Evolutionary conservation across 1,140 invertebrate genomes (phyloP).

Genomic region (Adoxophyes honmai): DNA sequence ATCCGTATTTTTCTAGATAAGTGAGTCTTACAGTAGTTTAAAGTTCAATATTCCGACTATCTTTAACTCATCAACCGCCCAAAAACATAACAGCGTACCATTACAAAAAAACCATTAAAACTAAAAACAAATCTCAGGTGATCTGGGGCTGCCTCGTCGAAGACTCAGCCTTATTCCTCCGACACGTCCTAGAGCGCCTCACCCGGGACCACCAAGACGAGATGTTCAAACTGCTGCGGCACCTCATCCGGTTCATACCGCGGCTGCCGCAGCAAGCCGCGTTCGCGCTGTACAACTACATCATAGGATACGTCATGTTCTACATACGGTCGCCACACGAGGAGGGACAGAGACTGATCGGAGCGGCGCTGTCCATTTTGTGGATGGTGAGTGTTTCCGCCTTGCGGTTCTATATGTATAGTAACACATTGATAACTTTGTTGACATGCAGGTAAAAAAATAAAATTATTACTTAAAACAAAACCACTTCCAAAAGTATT

Average conservation of each 20-base stretch:
- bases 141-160: conserved; percentile 99
- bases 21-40: too few relatives aligned
- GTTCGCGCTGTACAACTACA: conserved; percentile 99
- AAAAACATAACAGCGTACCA: too few relatives aligned
- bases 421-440: too few relatives aligned
- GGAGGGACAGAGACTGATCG: conserved; percentile 94
- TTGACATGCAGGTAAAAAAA: too few relatives aligned
- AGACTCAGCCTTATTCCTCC: conserved; percentile 96
- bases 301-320: conserved; percentile 99
- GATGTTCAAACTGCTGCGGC: conserved; percentile 95
- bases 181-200: conserved; percentile 96
- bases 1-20: too few relatives aligned
- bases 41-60: too few relatives aligned
- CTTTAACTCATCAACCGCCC: too few relatives aligned
- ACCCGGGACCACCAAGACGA: conserved; percentile 97
- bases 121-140: too few relatives aligned
- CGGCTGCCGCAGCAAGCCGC: conserved; percentile 97
- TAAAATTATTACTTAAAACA: too few relatives aligned
- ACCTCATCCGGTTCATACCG: conserved; percentile 95
- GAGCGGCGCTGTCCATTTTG: conserved; percentile 94
- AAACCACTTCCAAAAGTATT: too few relatives aligned
- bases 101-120: too few relatives aligned
- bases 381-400: conserved; percentile 89
- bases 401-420: conserved; percentile 18
- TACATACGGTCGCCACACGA: conserved; percentile 97